Evolutionary conservation across 2,797 vertebrate species (phyloP).

Genomic region (Amblyraja radiata): DNA sequence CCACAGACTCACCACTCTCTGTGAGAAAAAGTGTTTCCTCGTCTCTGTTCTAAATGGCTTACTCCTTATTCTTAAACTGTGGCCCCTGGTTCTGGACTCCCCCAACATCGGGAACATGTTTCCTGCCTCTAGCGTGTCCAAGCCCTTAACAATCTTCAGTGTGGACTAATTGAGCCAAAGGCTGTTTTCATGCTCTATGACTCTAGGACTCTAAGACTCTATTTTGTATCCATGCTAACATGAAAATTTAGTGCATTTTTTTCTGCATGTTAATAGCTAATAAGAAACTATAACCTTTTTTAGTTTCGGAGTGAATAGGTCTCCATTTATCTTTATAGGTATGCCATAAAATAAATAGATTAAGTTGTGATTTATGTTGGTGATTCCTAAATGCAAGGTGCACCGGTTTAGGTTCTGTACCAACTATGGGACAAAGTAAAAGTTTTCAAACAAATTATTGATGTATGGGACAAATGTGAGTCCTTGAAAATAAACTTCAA

Average conservation of each 20-base stretch:
- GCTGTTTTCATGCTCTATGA: too few relatives aligned
- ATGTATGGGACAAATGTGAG: neutral
- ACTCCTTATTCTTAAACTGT: too few relatives aligned
- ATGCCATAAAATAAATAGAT: neutral
- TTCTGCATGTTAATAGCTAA: neutral
- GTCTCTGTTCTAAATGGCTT: too few relatives aligned
- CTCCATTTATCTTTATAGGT: neutral
- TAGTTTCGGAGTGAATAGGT: neutral
- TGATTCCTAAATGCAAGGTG: neutral
- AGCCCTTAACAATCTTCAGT: too few relatives aligned
- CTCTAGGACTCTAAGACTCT: too few relatives aligned
- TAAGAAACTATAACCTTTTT: neutral
- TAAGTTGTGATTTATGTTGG: neutral
- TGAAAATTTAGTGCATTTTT: neutral
- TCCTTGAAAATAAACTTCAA: neutral
- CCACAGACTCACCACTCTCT: too few relatives aligned
- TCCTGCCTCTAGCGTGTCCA: too few relatives aligned
- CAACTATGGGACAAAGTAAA: neutral
- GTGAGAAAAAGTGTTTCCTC: too few relatives aligned
- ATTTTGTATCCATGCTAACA: neutral
- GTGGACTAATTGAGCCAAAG: too few relatives aligned
- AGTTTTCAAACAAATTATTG: neutral
- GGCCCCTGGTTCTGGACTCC: too few relatives aligned
- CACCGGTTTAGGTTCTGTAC: neutral
- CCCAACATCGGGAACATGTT: too few relatives aligned